Percentiles rank a stretch among this genome's conserved stretches.
Conservation (phyloP, 92 coral and sea anemone species). For the Phenganax stokvisi region DNA sequence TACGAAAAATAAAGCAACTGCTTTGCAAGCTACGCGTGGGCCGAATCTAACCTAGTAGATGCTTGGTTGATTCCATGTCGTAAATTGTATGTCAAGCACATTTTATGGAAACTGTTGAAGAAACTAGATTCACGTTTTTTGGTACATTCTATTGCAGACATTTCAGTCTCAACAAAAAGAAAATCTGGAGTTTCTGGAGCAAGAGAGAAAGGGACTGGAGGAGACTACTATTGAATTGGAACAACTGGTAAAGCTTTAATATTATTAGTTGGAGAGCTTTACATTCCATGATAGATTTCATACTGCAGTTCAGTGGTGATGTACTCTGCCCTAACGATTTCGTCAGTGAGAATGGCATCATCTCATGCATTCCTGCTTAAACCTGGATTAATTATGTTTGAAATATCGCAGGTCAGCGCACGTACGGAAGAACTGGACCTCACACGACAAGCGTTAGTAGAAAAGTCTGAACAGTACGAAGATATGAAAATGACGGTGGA, state of each 20-base stretch:
- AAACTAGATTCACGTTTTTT: too few species aligned
- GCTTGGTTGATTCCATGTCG: too few species aligned
- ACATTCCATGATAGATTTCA: too few species aligned
- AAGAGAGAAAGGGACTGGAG: constrained; percentile 78
- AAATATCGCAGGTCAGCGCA: constrained; percentile 1
- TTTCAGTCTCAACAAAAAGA: constrained; percentile 79
- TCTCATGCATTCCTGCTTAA: too few species aligned
- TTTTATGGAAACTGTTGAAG: too few species aligned
- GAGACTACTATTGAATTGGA: constrained; percentile 73
- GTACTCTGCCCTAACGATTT: not conserved
- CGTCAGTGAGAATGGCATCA: too few species aligned
- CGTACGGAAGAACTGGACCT: constrained; percentile 56
- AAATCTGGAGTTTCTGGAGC: constrained; percentile 70
- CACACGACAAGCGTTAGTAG: constrained; percentile 52
- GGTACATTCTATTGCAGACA: constrained; percentile 40
- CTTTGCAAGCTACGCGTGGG: too few species aligned
- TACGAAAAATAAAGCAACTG: too few species aligned
- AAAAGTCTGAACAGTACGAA: constrained; percentile 51
- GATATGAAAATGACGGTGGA: constrained; percentile 61
- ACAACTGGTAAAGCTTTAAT: constrained; percentile 53
- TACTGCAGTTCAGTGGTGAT: not conserved
- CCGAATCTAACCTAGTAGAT: too few species aligned
- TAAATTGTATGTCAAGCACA: too few species aligned
- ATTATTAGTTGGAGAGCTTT: too few species aligned
- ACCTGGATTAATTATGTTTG: not conserved